These are phyloP conservation scores for Microcaecilia unicolor DNA, from an alignment of 2,797 vertebrate genomes.

Conservation along the genomic window DNA sequence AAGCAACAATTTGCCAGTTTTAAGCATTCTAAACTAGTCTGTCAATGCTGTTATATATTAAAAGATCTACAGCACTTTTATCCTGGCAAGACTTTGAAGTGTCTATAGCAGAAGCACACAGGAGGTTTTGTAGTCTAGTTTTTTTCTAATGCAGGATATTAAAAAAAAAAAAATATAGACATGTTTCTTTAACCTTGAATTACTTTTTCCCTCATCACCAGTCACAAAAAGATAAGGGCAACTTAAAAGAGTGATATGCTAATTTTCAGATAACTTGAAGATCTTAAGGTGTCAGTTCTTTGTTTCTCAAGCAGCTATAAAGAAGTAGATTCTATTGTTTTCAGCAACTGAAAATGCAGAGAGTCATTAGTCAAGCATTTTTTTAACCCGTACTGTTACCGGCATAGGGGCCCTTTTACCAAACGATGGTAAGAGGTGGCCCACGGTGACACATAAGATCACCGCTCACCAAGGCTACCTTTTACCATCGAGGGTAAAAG, in stretches of 20 bases:
- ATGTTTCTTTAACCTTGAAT: not conserved
- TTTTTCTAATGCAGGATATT: not conserved
- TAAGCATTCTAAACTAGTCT: conserved; percentile 12
- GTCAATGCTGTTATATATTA: conserved; percentile 17
- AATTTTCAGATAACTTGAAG: not conserved
- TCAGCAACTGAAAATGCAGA: conserved; percentile 9
- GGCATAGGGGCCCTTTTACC: too few species aligned
- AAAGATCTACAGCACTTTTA: conserved; percentile 1
- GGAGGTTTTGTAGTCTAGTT: not conserved
- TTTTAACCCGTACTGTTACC: too few species aligned
- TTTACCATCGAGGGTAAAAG: too few species aligned
- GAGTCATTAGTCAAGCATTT: too few species aligned
- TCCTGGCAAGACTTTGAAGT: not conserved
- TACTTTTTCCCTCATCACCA: not conserved
- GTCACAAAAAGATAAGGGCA: not conserved
- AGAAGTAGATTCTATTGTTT: conserved; percentile 18
- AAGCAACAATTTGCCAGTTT: too few species aligned
- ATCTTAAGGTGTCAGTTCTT: not conserved
- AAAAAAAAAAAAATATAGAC: not conserved
- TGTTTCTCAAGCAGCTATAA: conserved; percentile 1
- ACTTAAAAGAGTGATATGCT: not conserved
- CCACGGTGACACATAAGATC: too few species aligned
- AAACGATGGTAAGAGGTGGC: too few species aligned
- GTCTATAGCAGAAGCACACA: not conserved
- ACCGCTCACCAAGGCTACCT: too few species aligned